Evolutionary conservation across 2,797 vertebrate genomes (phyloP).

Genomic region (Smutsia gigantea): DNA sequence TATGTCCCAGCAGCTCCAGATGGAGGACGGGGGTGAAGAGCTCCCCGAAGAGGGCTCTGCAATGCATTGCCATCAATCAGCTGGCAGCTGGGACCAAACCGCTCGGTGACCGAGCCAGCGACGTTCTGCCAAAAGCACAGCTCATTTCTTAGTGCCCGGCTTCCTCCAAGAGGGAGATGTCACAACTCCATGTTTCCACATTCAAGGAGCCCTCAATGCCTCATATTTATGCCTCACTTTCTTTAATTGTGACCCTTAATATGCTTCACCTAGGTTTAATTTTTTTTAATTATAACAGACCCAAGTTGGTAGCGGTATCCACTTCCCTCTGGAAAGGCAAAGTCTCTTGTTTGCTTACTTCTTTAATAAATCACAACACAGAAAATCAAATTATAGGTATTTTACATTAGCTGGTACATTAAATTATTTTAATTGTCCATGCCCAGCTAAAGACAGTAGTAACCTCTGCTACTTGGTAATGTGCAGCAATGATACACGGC

Average conservation of each 20-base stretch:
- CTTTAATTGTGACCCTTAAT: background rate
- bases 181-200: background rate
- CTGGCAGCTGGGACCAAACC: conserved; percentile 82
- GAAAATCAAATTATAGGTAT: background rate
- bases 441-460: conserved; percentile 58
- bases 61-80: conserved; percentile 85
- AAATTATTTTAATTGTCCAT: conserved; percentile 67
- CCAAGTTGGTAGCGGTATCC: background rate
- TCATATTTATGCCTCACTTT: background rate
- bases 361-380: conserved; percentile 18
- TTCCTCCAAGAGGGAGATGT: conserved; percentile 62
- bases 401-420: conserved; percentile 56
- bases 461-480: conserved; percentile 50
- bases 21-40: conserved; percentile 84
- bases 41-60: conserved; percentile 83
- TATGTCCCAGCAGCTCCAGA: conserved; percentile 86
- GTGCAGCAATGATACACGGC: conserved; percentile 4
- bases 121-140: conserved; percentile 65
- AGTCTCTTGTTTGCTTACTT: background rate
- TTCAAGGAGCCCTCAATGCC: background rate
- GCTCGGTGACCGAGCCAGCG: conserved; percentile 59
- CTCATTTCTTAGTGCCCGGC: conserved; percentile 41
- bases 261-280: background rate
- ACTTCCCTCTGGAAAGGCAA: background rate
- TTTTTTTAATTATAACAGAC: background rate